Evolutionary conservation across 1,140 invertebrate genomes (phyloP).

Genomic region (Vanessa tameamea): DNA sequence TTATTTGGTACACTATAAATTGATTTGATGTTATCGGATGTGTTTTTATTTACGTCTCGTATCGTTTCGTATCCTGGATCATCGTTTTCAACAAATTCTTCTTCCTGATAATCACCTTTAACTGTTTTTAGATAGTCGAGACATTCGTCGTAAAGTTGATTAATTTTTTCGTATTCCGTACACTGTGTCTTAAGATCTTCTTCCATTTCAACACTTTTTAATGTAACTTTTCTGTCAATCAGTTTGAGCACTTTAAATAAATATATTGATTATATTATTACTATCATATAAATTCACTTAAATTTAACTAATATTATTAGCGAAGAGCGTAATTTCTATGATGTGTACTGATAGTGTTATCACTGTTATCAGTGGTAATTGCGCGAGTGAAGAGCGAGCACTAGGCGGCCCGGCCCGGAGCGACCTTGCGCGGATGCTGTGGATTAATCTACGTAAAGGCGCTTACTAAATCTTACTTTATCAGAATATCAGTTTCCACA

Average conservation of each 20-base stretch:
- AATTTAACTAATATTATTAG: neutral
- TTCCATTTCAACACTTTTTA: slow-evolving; percentile 32
- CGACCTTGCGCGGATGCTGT: slow-evolving; percentile 52
- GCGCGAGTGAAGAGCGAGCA: slow-evolving; percentile 45
- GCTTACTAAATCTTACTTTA: neutral
- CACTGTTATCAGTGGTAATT: slow-evolving; percentile 61
- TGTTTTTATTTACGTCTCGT: slow-evolving; percentile 36
- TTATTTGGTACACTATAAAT: slow-evolving; percentile 18
- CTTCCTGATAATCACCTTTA: slow-evolving; percentile 23
- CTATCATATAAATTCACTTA: neutral
- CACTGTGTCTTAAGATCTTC: slow-evolving; percentile 32
- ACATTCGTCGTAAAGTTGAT: slow-evolving; percentile 71
- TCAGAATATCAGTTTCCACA: neutral
- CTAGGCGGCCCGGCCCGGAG: slow-evolving; percentile 47
- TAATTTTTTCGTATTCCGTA: slow-evolving; percentile 57
- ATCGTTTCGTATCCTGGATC: slow-evolving; percentile 58
- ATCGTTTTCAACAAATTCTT: slow-evolving; percentile 28
- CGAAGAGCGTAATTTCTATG: neutral
- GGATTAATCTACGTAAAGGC: slow-evolving; percentile 43
- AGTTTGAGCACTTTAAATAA: neutral
- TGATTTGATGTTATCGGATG: slow-evolving; percentile 2
- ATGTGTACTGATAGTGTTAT: slow-evolving; percentile 38
- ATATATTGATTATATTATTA: neutral
- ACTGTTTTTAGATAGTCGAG: slow-evolving; percentile 60
- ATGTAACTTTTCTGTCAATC: neutral